A percentile compares a stretch with the other conserved stretches of the same genome.
phyloP scores from a whole-genome alignment of 2,113 vertebrate species.

The Alces alces region DNA sequence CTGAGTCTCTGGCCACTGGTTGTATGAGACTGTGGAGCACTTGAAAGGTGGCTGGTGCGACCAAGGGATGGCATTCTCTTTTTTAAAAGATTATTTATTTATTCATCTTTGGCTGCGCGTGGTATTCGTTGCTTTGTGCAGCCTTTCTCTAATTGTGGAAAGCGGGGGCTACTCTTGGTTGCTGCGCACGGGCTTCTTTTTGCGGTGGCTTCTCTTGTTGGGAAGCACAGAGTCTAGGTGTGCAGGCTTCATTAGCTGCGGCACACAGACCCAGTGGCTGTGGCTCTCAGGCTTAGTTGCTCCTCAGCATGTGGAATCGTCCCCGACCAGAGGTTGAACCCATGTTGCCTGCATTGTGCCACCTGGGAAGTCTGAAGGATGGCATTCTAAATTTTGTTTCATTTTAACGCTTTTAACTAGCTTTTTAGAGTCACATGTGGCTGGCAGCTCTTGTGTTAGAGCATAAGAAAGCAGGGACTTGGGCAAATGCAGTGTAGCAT shows the following conservation, averaged over 20 bases:
- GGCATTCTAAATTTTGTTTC: neutral
- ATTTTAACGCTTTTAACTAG: neutral
- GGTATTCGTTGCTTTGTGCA: rapidly evolving
- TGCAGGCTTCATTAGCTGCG: neutral
- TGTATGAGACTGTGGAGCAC: neutral
- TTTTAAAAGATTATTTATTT: neutral
- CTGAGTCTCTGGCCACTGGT: rapidly evolving
- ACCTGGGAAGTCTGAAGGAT: neutral
- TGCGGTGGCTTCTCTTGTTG: neutral
- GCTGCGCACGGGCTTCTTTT: neutral
- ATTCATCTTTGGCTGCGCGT: rapidly evolving
- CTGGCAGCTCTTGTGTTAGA: neutral
- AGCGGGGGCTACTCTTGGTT: neutral
- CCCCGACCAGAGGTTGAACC: neutral
- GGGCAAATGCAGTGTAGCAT: rapidly evolving
- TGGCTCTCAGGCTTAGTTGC: neutral
- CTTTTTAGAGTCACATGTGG: neutral
- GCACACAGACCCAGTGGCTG: neutral
- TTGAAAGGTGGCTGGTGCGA: neutral
- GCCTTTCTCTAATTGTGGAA: neutral
- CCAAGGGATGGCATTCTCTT: neutral
- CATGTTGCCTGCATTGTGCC: neutral
- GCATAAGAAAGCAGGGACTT: too few relatives aligned
- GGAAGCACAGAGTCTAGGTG: neutral
- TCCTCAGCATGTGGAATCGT: neutral